Evolutionary conservation across 1,140 invertebrate species (phyloP), one percentile per base, ranked within the genome.

Genomic region (Polypedilum pembai): DNA sequence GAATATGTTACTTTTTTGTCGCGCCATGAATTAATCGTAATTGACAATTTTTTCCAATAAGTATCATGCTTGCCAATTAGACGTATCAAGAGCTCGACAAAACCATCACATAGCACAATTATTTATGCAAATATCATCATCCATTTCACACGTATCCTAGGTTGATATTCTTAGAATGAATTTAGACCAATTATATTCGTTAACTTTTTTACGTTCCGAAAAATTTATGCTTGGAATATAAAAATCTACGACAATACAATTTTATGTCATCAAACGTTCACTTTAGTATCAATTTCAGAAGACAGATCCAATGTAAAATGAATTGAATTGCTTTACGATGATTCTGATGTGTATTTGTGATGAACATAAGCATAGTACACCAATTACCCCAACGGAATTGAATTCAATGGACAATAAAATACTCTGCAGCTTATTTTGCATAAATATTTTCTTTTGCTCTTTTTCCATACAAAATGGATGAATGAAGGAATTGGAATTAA

Each of bases 261-360:
- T 56, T 15, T 15, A 56, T 56, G 12, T 15, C 45, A 56, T n/a
- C 15, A 56, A 56, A 56, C n/a, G 45, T 56, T 56, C 8, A 56
- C 45, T 56, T 56, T 56, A 45, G 45, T 15, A 56, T 56, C 45
- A 56, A 56, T 56, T 56, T 56, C 45, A 56, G 45, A n/a, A 56
- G 45, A 3, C 12, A 56, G 45, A n/a, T n/a, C 3, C 45, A 56
- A 56, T 56, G n/a, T 5, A 45, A 15, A 8, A 45, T 8, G 8
- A 8, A 12, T n/a, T 56, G 15, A n/a, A 56, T 56, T 12, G 41
- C 8, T 56, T 56, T n/a, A 56, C n/a, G 45, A 56, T 56, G 45
- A n/a, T 56, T 12, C 15, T 3, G 45, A n/a, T 56, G 12, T 56
- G 12, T 15, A n/a, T 45, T 56, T 56, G 45, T n/a, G 24, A 33